Conservation (phyloP, 2,888 invertebrate genomes). For the Sphecodes monilicornis region DNA sequence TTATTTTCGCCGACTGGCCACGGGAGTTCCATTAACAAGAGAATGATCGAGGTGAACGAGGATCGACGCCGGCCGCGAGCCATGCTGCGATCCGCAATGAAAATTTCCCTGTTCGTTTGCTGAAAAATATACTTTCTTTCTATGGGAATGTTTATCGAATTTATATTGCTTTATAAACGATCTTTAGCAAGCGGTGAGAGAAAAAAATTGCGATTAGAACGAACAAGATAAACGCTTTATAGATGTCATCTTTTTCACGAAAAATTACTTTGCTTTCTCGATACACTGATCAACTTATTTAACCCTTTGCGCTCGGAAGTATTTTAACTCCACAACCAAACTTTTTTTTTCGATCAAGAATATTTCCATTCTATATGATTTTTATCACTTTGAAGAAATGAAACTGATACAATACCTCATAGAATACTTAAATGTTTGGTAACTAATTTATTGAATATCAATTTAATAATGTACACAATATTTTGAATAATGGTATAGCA, state of each 20-base stretch:
- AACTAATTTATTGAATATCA: no score
- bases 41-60: slow-evolving; percentile 30
- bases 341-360: no score
- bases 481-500: no score
- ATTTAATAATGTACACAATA: no score
- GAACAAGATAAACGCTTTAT: no score
- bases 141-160: neutral
- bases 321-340: no score
- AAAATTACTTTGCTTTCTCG: neutral
- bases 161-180: neutral
- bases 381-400: no score
- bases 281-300: neutral
- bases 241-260: neutral
- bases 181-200: neutral
- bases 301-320: no score
- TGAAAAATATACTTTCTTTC: neutral
- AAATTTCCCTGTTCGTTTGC: neutral
- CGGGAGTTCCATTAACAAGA: neutral
- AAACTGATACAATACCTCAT: no score
- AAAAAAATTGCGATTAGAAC: neutral
- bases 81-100: neutral
- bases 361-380: no score
- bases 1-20: slow-evolving; percentile 18
- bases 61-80: neutral
- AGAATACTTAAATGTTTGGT: no score